phyloP scores from a whole-genome alignment of 2,113 vertebrate species.

The Thalassarche chlororhynchos region DNA sequence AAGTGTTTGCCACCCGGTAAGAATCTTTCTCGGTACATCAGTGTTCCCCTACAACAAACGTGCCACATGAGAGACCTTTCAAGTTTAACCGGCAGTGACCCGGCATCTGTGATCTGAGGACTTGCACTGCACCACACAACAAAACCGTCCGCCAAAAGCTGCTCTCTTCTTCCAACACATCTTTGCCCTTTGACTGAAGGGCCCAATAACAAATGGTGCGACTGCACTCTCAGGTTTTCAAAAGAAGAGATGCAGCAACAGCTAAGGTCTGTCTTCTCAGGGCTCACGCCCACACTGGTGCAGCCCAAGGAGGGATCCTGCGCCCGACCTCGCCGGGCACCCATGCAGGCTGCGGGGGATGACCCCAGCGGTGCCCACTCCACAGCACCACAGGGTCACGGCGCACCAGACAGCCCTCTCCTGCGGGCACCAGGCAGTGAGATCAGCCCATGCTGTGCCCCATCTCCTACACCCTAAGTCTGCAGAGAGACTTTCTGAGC shows the following conservation, averaged over 20 bases:
- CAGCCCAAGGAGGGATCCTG: neutral
- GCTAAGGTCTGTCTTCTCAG: neutral
- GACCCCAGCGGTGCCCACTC: neutral
- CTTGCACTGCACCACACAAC: neutral
- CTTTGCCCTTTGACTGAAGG: slow-evolving; percentile 9
- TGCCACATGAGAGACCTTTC: slow-evolving; percentile 5
- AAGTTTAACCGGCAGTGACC: slow-evolving; percentile 7
- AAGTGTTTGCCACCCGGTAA: neutral
- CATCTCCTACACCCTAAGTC: neutral
- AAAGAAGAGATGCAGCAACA: neutral
- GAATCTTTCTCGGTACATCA: neutral
- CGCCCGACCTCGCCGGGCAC: accelerated
- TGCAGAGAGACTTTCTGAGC: neutral
- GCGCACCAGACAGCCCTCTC: neutral
- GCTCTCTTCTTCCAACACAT: neutral
- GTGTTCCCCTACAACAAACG: neutral
- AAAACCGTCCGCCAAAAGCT: neutral
- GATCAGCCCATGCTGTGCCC: neutral
- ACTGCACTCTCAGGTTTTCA: neutral
- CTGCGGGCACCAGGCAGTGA: neutral
- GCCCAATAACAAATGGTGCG: neutral
- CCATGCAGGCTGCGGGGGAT: accelerated
- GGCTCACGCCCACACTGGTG: neutral
- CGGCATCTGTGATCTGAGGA: neutral
- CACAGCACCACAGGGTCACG: accelerated